A percentile compares a stretch with the other conserved stretches of the same genome.
Conservation (phyloP, 2,797 vertebrate genomes). For the Tachyglossus aculeatus region DNA sequence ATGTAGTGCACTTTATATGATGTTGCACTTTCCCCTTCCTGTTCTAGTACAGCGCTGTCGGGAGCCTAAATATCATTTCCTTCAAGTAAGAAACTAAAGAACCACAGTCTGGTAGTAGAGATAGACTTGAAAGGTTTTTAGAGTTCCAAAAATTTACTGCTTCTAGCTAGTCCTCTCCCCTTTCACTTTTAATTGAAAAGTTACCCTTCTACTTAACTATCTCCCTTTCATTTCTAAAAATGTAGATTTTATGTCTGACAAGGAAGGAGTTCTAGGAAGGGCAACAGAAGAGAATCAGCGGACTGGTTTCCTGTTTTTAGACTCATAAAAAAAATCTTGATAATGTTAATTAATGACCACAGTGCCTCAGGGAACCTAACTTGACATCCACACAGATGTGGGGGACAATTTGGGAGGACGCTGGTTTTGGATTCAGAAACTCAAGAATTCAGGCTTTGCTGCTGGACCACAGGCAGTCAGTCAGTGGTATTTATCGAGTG, state of each 20-base stretch:
- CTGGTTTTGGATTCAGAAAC: neutral
- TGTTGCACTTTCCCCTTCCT: neutral
- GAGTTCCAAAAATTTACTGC: neutral
- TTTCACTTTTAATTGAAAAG: neutral
- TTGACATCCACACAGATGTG: neutral
- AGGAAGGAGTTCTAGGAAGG: neutral
- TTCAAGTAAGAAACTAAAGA: neutral
- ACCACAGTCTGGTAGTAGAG: neutral
- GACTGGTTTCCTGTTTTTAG: neutral
- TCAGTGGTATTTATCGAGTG: no score
- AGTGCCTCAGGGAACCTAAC: neutral
- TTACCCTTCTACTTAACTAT: neutral
- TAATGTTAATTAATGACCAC: neutral
- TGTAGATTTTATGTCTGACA: neutral
- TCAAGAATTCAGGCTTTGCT: neutral
- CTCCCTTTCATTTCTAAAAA: neutral
- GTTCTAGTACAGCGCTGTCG: neutral
- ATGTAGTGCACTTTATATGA: neutral
- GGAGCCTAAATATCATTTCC: neutral
- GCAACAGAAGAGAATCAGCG: neutral
- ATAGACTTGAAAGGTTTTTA: neutral
- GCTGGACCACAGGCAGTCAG: no score
- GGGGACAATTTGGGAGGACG: neutral
- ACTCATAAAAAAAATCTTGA: slow-evolving; percentile 3
- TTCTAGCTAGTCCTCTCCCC: neutral